phyloP scores from a whole-genome alignment of 2,113 vertebrate species.

The Hippolais icterina region DNA sequence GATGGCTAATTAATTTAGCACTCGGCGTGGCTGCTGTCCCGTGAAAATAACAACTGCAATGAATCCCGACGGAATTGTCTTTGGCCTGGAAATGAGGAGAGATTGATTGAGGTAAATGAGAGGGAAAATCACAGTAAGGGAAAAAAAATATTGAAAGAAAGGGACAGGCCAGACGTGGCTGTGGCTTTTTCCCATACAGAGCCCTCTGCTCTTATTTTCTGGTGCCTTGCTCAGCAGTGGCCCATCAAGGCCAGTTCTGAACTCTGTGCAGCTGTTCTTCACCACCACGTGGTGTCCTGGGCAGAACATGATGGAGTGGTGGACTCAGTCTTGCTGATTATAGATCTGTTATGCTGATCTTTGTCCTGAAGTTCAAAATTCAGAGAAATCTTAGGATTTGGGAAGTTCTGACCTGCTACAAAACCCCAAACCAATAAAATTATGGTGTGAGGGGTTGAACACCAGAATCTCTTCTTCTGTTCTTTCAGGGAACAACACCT shows the following conservation, averaged over 20 bases:
- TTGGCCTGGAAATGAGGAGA: not conserved
- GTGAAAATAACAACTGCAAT: slow-evolving; percentile 18
- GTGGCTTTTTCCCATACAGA: not conserved
- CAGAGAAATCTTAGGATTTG: not conserved
- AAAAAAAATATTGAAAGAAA: not conserved
- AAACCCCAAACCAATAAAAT: fast-evolving
- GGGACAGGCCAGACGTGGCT: not conserved
- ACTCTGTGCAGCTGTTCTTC: not conserved
- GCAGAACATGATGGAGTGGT: not conserved
- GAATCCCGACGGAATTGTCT: not conserved
- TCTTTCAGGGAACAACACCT: not conserved
- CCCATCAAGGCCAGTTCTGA: not conserved
- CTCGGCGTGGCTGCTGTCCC: slow-evolving; percentile 4
- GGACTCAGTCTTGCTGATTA: not conserved
- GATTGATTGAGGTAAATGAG: slow-evolving; percentile 33
- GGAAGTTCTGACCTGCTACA: not conserved
- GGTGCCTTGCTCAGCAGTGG: not conserved
- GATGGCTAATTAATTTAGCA: slow-evolving; percentile 55
- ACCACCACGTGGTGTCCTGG: not conserved
- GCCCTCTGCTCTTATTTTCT: not conserved
- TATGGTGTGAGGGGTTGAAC: not conserved
- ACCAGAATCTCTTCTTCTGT: not conserved
- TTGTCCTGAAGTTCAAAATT: not conserved
- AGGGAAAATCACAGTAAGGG: not conserved
- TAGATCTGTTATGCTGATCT: not conserved